Evolutionary conservation across 2,113 vertebrate species (phyloP).

Genomic region (Varanus komodoensis): DNA sequence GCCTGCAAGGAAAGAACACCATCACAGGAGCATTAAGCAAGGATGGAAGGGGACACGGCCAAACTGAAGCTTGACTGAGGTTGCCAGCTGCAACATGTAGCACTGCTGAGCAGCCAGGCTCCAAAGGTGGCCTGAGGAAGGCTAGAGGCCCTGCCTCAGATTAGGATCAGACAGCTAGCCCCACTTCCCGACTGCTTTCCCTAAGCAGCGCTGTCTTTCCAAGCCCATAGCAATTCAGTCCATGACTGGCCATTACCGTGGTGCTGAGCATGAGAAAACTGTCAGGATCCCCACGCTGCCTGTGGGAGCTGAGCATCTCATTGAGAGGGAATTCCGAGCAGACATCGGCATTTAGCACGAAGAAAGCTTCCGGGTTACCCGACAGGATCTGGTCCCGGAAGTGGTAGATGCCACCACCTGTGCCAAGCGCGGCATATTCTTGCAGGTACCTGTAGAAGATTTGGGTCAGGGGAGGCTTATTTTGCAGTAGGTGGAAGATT

Average conservation of each 20-base stretch:
- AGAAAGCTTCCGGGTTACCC: slow-evolving; percentile 92
- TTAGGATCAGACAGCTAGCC: not conserved
- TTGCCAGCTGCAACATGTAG: not conserved
- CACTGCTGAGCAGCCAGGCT: no score
- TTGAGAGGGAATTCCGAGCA: slow-evolving; percentile 93
- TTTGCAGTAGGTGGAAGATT: not conserved
- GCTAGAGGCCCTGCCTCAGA: not conserved
- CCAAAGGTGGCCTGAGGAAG: not conserved
- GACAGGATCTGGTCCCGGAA: slow-evolving; percentile 98
- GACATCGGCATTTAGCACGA: slow-evolving; percentile 95
- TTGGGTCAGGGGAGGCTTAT: not conserved
- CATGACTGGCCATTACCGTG: slow-evolving; percentile 80
- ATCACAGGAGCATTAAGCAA: not conserved
- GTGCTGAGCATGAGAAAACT: slow-evolving; percentile 95
- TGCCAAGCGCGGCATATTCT: slow-evolving; percentile 94
- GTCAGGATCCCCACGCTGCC: slow-evolving; percentile 80
- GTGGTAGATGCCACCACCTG: slow-evolving; percentile 96
- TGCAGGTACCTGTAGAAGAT: slow-evolving; percentile 88
- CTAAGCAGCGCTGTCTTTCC: not conserved
- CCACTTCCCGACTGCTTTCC: not conserved
- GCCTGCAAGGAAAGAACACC: slow-evolving; percentile 78
- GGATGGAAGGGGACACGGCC: not conserved
- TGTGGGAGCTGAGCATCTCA: slow-evolving; percentile 90
- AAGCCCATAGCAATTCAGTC: not conserved
- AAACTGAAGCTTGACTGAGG: not conserved